Base-by-base conservation (phyloP, 2,888 invertebrate species). In the Bruchidius siliquastri region DNA sequence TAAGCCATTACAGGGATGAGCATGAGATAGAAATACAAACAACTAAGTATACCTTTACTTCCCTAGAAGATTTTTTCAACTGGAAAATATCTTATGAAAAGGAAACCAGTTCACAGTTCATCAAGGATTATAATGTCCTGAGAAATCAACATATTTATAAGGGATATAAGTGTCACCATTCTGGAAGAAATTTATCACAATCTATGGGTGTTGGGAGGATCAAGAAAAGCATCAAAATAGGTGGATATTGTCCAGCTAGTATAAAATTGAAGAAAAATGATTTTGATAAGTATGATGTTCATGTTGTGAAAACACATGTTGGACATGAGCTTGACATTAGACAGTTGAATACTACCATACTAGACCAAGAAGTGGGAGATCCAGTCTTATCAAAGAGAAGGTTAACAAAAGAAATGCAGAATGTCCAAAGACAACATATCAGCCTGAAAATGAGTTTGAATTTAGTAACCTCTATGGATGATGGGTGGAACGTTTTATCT, bases 241-340 rank as follows among this genome's bases (percentile, higher is more conserved):
- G 70, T 73, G 73, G 73, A 2, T 73, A 70, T 70, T 73, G 73
- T 67, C 73, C 71, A 20, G 70, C 73, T 10, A 73, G 67, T 67
- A 71, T 73, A 26, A 73, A 69, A 20, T 67, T 73, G 21, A 49
- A 70, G 20, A 26, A 49, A 26, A 21, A 73, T 20, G 71, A 67
- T n/a, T 67, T 68, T 73, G 73, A 30, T 68, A 67, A 22, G 13
- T 73, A 71, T 68, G 26, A 70, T 67, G 67, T 73, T 26, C 18
- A 67, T 68, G 30, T 30, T 69, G 67, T 70, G 22, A 49, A 67
- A 20, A 73, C 75, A 3, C 30, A 30, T 30, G 30, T 30, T 3
- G 30, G 30, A 30, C 30, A 30, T 30, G 8, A 30, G 3, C 30
- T 30, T 30, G 30, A 30, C 8, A 3, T 30, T 8, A 30, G 4